Percentiles rank a stretch among this genome's conserved stretches.
phyloP scores from a whole-genome alignment of 2,797 vertebrate species.

The Aeoliscus strigatus region DNA sequence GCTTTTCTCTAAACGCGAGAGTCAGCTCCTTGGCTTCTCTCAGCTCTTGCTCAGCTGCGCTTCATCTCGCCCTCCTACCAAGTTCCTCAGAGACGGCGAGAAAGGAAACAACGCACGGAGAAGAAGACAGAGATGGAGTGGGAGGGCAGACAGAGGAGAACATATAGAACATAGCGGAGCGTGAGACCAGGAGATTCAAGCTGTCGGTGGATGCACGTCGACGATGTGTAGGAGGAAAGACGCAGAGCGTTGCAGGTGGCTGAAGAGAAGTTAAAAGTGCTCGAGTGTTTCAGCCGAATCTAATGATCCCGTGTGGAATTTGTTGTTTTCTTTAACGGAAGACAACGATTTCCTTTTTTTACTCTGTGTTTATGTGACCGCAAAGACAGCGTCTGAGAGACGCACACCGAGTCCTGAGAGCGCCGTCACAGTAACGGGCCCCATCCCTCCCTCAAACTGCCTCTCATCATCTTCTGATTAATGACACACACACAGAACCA shows the following conservation, averaged over 20 bases:
- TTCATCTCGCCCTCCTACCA: slow-evolving; percentile 57
- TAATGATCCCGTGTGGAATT: slow-evolving; percentile 25
- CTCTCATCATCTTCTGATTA: slow-evolving; percentile 70
- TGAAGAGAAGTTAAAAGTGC: slow-evolving; percentile 20
- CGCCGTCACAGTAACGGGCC: slow-evolving; percentile 49
- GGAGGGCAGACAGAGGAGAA: slow-evolving; percentile 33
- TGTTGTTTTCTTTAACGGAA: slow-evolving; percentile 4
- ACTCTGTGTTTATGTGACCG: slow-evolving; percentile 47
- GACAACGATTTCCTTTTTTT: slow-evolving; percentile 49
- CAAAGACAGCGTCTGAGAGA: slow-evolving; percentile 36
- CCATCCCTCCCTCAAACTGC: slow-evolving; percentile 56
- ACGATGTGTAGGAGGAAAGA: slow-evolving; percentile 31
- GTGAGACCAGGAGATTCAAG: slow-evolving; percentile 45
- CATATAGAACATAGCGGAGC: slow-evolving; percentile 47
- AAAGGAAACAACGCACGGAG: slow-evolving; percentile 35
- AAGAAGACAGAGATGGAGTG: slow-evolving; percentile 27
- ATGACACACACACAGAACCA: slow-evolving; percentile 59
- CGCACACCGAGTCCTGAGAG: slow-evolving; percentile 47
- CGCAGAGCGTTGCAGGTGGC: slow-evolving; percentile 6
- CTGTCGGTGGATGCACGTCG: slow-evolving; percentile 27
- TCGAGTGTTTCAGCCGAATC: slow-evolving; percentile 11
- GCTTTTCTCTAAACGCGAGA: slow-evolving; percentile 27
- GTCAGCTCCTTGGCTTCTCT: slow-evolving; percentile 32
- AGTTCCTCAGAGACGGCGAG: slow-evolving; percentile 44
- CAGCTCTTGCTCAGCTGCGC: slow-evolving; percentile 40